phyloP scores from a whole-genome alignment of 2,113 vertebrate genomes.

The Scatophagus argus region DNA sequence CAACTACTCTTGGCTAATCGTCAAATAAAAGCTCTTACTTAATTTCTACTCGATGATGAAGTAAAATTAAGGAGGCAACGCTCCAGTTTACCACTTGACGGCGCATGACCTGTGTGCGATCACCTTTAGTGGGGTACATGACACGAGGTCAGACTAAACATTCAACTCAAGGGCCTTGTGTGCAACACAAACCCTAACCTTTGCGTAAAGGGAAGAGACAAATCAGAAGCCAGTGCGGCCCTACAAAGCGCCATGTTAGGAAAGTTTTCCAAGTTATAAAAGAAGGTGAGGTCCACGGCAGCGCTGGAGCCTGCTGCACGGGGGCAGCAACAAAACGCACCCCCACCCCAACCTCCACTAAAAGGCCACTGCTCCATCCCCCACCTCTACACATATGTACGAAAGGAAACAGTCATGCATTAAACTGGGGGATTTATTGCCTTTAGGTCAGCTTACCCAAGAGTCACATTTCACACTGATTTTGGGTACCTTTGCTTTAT shows the following conservation, averaged over 20 bases:
- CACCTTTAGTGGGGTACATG: constrained; percentile 54
- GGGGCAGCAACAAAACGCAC: constrained; percentile 75
- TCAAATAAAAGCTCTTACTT: background rate
- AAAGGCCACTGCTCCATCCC: constrained; percentile 83
- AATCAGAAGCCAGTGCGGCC: background rate
- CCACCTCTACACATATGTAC: constrained; percentile 88
- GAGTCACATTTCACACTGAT: constrained; percentile 82
- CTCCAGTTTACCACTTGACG: constrained; percentile 60
- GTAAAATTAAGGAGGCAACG: background rate
- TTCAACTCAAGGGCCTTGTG: background rate
- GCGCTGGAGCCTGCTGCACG: constrained; percentile 52
- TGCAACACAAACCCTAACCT: background rate
- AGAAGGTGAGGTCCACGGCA: constrained; percentile 37
- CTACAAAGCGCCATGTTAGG: background rate
- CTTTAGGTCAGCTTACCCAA: constrained; percentile 87
- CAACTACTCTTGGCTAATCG: too few relatives aligned
- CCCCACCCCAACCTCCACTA: constrained; percentile 75
- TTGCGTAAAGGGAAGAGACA: background rate
- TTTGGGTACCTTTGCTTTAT: constrained; percentile 74
- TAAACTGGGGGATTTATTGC: constrained; percentile 94
- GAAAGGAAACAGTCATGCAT: constrained; percentile 95
- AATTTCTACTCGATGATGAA: background rate
- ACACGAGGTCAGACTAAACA: constrained; percentile 65
- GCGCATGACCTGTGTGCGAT: constrained; percentile 63
- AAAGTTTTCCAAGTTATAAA: background rate